Conservation (phyloP, 2,113 vertebrate genomes). For the Pomatostomus ruficeps region DNA sequence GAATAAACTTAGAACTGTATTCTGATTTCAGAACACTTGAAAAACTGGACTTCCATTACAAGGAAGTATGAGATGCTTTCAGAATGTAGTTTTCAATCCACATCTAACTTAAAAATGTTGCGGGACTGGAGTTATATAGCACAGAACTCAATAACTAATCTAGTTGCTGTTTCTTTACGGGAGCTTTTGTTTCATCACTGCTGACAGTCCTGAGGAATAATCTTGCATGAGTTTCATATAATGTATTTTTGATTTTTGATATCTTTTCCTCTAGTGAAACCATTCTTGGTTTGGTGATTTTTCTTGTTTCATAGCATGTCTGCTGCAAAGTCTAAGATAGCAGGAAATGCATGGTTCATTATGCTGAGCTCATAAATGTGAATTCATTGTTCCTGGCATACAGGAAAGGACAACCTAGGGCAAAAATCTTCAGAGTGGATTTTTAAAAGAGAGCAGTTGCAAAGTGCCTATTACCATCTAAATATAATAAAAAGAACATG, state of each 20-base stretch:
- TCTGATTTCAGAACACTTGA: background rate
- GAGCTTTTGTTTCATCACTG: background rate
- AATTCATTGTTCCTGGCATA: background rate
- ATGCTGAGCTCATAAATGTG: fast-evolving
- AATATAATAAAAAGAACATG: background rate
- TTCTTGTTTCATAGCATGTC: background rate
- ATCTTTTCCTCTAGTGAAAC: background rate
- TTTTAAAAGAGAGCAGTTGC: background rate
- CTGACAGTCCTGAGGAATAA: background rate
- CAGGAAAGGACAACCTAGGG: background rate
- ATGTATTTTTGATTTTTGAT: background rate
- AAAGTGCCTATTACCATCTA: background rate
- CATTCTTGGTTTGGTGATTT: background rate
- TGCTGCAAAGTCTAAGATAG: background rate
- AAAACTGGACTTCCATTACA: background rate
- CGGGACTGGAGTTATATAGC: background rate
- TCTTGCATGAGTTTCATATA: background rate
- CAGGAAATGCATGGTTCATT: background rate
- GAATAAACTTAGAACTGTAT: background rate
- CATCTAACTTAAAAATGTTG: background rate
- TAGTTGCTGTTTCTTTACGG: background rate
- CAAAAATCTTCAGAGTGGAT: background rate
- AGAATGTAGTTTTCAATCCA: background rate
- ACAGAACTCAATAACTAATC: background rate
- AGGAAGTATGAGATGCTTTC: background rate